Conservation (phyloP, 2,113 vertebrate genomes). For the Oophaga pumilio region DNA sequence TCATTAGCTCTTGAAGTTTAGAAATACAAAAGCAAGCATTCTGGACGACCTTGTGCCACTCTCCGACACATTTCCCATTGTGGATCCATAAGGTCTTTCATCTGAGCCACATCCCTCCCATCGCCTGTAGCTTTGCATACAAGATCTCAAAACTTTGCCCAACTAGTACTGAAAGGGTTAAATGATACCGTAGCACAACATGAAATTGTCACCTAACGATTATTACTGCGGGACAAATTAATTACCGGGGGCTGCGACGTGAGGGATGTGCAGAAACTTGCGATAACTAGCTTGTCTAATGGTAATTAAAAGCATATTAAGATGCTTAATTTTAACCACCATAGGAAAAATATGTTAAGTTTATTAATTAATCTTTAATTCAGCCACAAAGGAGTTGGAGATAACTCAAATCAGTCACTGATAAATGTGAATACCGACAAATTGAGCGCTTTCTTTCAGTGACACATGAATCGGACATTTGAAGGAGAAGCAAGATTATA, state of each 20-base stretch:
- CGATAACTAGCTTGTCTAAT: slow-evolving; percentile 54
- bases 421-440: neutral
- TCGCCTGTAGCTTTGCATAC: neutral
- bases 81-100: too few species aligned
- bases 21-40: too few species aligned
- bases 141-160: neutral
- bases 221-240: slow-evolving; percentile 45
- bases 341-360: slow-evolving; percentile 22
- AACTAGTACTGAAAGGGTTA: neutral
- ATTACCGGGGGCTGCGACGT: slow-evolving; percentile 20
- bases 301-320: slow-evolving; percentile 57
- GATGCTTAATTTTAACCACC: slow-evolving; percentile 37
- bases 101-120: too few species aligned
- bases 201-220: slow-evolving; percentile 17
- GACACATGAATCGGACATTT: neutral
- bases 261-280: slow-evolving; percentile 23
- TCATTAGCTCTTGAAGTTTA: too few species aligned
- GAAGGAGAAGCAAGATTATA: neutral
- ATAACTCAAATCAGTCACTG: neutral
- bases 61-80: too few species aligned
- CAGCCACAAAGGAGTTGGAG: slow-evolving; percentile 32
- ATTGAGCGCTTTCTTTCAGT: neutral
- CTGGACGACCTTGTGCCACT: too few species aligned
- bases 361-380: slow-evolving; percentile 51
- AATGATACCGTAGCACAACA: neutral